Conservation (phyloP, 2,113 vertebrate species). For the Anser cygnoides region DNA sequence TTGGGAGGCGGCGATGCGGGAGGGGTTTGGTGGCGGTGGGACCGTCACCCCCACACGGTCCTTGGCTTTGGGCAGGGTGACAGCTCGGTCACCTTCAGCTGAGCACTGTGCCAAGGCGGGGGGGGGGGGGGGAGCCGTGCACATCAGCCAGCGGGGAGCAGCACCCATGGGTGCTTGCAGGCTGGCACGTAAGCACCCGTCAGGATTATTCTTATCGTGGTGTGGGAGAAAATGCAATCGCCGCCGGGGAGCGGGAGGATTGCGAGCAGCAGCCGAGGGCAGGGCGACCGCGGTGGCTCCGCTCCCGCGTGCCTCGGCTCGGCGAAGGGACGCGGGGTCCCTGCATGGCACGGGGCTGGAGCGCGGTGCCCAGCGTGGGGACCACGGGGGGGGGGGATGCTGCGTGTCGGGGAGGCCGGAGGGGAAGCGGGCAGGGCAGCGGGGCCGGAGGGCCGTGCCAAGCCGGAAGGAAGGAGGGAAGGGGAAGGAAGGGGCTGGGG, state of each 20-base stretch:
- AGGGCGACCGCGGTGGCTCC: background rate
- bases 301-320: background rate
- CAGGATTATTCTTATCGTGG: background rate
- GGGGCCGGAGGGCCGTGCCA: background rate
- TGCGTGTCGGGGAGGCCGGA: background rate
- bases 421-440: background rate
- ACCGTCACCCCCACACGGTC: background rate
- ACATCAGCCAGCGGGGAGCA: background rate
- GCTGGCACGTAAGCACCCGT: background rate
- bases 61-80: background rate
- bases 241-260: background rate
- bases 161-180: background rate
- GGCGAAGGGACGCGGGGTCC: background rate
- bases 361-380: background rate
- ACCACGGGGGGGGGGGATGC: background rate
- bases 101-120: background rate
- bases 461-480: background rate
- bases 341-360: background rate
- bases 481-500: background rate
- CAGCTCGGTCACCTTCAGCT: background rate
- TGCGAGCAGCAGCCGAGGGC: background rate
- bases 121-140: background rate
- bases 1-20: background rate
- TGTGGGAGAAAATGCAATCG: background rate
- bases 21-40: background rate